Conservation (phyloP, 2,113 vertebrate species). For the Aramus guarauna region DNA sequence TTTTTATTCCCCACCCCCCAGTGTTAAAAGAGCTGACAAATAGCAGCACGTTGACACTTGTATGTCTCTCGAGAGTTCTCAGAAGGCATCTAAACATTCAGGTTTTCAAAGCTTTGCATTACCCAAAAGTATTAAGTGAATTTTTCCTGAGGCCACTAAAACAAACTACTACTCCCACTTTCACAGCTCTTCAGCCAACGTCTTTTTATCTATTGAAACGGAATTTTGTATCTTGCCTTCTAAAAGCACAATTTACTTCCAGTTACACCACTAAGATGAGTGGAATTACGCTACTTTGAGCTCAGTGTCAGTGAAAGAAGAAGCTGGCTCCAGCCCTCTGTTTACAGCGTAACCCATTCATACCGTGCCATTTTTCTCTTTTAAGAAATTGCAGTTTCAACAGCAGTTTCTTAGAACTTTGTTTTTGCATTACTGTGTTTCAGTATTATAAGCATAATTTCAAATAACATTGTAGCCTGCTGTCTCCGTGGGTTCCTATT, state of each 20-base stretch:
- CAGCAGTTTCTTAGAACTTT: background rate
- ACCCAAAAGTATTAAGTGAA: constrained; percentile 40
- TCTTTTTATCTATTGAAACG: background rate
- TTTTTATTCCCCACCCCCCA: accelerated
- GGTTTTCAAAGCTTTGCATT: constrained; percentile 57
- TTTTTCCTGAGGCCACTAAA: constrained; percentile 58
- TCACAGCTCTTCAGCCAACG: background rate
- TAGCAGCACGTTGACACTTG: constrained; percentile 48
- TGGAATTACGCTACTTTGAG: background rate
- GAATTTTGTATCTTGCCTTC: background rate
- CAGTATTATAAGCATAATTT: background rate
- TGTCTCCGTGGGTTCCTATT: background rate
- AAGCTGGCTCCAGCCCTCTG: background rate
- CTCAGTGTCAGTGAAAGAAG: background rate
- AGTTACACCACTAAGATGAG: background rate
- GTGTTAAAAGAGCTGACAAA: constrained; percentile 10
- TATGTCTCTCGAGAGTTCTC: background rate
- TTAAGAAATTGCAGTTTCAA: background rate
- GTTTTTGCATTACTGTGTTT: background rate
- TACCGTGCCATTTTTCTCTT: background rate
- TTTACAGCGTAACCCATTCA: background rate
- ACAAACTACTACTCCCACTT: constrained; percentile 49
- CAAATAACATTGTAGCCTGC: background rate
- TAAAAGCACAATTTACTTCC: background rate
- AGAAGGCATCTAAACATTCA: constrained; percentile 56